Evolutionary conservation across 92 coral and sea anemone species (phyloP), one percentile per base, ranked within the genome.

Genomic region (Epizoanthus scotinus): DNA sequence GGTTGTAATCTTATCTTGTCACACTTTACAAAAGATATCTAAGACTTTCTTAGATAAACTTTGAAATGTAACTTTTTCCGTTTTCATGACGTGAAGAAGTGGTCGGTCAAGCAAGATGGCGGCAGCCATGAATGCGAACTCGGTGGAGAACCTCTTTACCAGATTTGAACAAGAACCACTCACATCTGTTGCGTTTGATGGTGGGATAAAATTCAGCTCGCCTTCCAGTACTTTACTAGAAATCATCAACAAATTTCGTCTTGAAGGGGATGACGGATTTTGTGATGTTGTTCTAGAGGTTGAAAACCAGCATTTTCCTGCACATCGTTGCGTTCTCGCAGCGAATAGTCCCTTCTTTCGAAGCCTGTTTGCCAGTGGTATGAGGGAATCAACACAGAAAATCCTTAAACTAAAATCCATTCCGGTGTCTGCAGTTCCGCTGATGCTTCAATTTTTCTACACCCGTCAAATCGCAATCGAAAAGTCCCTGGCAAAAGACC

Each of bases 321-420:
- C 81, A 5, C 81, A 60, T 59, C 67, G 81, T 3, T 75, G 81
- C 59, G 81, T 75, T 6, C 81, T 75, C 22, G 69, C 81, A 7
- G 81, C 81, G 10, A 75, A 75, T 38, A 75, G 81, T 14, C 81
- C 81, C 3, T 75, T 75, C 56, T 75, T 75, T 60, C 81, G 81
- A 5, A 75, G 81, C 36, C 69, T 75, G 24, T 75, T 75, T 34
- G 81, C 55, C 17, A 75, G 67, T 59, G 81, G 81, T 3, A 75
- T 75, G 81, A 75, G 49, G 38, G 81, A 75, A 40, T 75, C 81
- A 22, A 57, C 81, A 24, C 81, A 75, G 57, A 58, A 34, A 59
- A 40, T 38, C 24, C 52, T 75, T 10, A 31, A 68, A 36, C 40
- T 75, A 6, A 75, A 75, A 22, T 75, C 81, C 22, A 38, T 75